Evolutionary conservation across 2,888 invertebrate genomes (phyloP), one percentile per base, ranked within the genome.

Genomic region (Choristoneura rosaceana): DNA sequence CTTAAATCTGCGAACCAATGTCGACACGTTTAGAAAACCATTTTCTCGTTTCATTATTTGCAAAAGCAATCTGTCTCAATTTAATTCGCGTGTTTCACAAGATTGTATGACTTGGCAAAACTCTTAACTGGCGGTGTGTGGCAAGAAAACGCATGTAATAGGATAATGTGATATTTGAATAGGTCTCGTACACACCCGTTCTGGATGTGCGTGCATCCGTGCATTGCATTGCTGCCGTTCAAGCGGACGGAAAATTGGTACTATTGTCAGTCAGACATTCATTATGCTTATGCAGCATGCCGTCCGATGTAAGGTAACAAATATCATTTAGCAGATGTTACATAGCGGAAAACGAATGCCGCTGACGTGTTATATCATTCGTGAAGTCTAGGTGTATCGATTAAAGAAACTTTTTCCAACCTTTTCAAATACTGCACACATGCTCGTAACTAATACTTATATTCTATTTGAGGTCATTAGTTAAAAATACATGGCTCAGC

Each of bases 171-270:
- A 33, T 64, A 69, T 73, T 73, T 69, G 64, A 69, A 69, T 64
- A 59, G n/a, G 25, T 69, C 58, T 62, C 59, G n/a, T 67, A 59
- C 59, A 43, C 67, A 67, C 15, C 43, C 50, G 45, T 67, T 67
- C 66, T 55, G 55, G 55, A 69, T 67, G 65, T 69, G 64, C 66
- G 73, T 64, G 74, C 71, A 70, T 73, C 71, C 70, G 69, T 59
- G 69, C 68, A 66, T 73, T 74, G 76, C 76, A 69, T 78, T 68
- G 73, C 70, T 69, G 78, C 58, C 79, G 80, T 74, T 76, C 77
- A 79, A 78, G 78, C 77, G 77, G 55, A 79, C 77, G 82, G 83
- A 84, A 84, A 84, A 84, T 84, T 81, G 81, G 78, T 76, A 71
- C 70, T 76, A 78, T 71, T 67, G 69, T 73, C 12, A 38, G 43